A percentile compares a stretch with the other conserved stretches of the same genome.
Conservation (phyloP, 1,140 invertebrate genomes). For the Streblospio benedicti region DNA sequence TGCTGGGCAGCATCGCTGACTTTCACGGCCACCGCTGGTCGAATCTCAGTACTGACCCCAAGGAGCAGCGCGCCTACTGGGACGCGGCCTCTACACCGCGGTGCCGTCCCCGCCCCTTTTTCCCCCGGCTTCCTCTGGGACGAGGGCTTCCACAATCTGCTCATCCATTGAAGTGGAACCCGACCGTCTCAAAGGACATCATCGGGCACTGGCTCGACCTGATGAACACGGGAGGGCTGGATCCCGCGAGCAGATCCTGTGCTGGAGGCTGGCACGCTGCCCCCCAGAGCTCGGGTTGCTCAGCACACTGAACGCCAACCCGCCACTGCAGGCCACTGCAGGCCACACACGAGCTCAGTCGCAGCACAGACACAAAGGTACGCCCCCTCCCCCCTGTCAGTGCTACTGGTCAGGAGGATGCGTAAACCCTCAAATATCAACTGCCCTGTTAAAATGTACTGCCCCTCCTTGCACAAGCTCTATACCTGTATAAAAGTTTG, state of each 20-base stretch:
- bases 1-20: slow-evolving; percentile 91
- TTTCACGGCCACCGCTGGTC: slow-evolving; percentile 88
- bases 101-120: slow-evolving; percentile 97
- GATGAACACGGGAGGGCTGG: slow-evolving; percentile 96
- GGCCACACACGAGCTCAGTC: slow-evolving; percentile 54
- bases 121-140: slow-evolving; percentile 98
- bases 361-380: slow-evolving; percentile 3
- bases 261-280: slow-evolving; percentile 38
- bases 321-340: slow-evolving; percentile 73
- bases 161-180: slow-evolving; percentile 84
- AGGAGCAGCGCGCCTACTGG: slow-evolving; percentile 85
- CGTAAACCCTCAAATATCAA: too few species aligned
- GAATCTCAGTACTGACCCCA: slow-evolving; percentile 63
- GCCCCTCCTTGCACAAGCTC: too few species aligned
- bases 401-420: too few species aligned
- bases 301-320: slow-evolving; percentile 83
- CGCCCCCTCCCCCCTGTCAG: background rate
- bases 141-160: slow-evolving; percentile 94
- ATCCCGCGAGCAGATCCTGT: slow-evolving; percentile 85
- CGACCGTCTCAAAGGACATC: slow-evolving; percentile 78
- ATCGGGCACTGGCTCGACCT: slow-evolving; percentile 94
- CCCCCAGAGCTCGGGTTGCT: slow-evolving; percentile 95
- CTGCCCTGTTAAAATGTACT: too few species aligned
- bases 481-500: too few species aligned
- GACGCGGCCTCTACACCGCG: slow-evolving; percentile 80